These are phyloP conservation scores for Platypus cylindrus DNA, from an alignment of 2,888 invertebrate genomes.

Conservation along the genomic window DNA sequence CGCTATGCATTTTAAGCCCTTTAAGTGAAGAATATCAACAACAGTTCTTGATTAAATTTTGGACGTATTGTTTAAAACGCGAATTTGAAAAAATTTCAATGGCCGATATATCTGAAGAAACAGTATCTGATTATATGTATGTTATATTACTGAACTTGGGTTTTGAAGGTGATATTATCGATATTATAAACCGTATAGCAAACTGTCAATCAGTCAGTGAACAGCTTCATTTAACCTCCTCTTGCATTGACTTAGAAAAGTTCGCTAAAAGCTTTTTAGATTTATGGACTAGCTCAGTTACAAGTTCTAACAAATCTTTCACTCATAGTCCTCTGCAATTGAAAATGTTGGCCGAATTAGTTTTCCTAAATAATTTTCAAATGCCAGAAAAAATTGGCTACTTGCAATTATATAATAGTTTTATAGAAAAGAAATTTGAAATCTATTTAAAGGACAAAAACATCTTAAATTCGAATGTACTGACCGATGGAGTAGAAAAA, in stretches of 20 bases:
- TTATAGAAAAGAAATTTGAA: slow-evolving; percentile 6
- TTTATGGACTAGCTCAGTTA: slow-evolving; percentile 4
- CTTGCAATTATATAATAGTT: slow-evolving; percentile 5
- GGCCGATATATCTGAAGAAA: background rate
- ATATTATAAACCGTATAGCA: too few relatives aligned
- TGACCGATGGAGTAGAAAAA: slow-evolving; percentile 1
- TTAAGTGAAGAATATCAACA: slow-evolving; percentile 6
- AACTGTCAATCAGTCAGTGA: background rate
- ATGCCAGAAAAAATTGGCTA: slow-evolving; percentile 2
- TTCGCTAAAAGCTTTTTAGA: slow-evolving; percentile 2
- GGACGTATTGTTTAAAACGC: slow-evolving; percentile 2
- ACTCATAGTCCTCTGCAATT: slow-evolving; percentile 8
- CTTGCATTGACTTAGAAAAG: background rate
- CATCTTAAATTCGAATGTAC: slow-evolving; percentile 5
- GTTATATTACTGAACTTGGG: background rate
- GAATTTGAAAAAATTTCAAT: background rate
- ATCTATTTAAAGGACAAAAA: slow-evolving; percentile 8
- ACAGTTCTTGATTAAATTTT: slow-evolving; percentile 7
- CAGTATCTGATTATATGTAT: background rate
- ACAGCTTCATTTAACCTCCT: too few relatives aligned
- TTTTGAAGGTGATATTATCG: background rate
- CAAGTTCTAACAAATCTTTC: slow-evolving; percentile 5
- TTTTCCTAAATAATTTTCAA: slow-evolving; percentile 7
- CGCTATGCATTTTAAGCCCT: slow-evolving; percentile 5
- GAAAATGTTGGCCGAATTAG: slow-evolving; percentile 10